Conservation (phyloP, 2,113 vertebrate species). For the Oreotrochilus melanogaster region DNA sequence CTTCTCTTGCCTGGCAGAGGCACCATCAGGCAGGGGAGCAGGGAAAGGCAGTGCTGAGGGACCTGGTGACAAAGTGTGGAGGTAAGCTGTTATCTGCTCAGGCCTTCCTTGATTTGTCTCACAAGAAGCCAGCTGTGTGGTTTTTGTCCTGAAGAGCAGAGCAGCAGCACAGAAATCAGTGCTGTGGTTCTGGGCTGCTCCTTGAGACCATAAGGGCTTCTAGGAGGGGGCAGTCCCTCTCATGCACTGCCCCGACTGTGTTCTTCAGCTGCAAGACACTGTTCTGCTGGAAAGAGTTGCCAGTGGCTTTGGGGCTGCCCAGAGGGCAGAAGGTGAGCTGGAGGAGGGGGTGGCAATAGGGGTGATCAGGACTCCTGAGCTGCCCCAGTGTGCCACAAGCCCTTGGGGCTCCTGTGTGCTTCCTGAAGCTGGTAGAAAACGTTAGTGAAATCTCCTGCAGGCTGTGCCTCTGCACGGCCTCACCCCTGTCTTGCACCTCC, state of each 20-base stretch:
- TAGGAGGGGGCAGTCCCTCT: background rate
- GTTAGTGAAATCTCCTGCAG: background rate
- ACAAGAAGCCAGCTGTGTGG: background rate
- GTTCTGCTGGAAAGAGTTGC: fast-evolving
- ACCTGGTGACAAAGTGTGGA: fast-evolving
- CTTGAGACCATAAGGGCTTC: background rate
- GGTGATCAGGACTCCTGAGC: background rate
- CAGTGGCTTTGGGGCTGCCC: background rate
- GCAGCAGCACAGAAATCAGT: background rate
- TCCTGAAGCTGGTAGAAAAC: fast-evolving
- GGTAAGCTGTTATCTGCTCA: background rate
- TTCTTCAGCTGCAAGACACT: fast-evolving
- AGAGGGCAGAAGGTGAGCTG: background rate
- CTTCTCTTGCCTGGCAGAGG: background rate
- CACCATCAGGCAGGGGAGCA: fast-evolving
- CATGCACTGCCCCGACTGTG: fast-evolving
- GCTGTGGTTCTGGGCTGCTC: fast-evolving
- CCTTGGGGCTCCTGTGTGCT: background rate
- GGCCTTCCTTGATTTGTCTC: background rate
- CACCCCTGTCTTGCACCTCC: background rate
- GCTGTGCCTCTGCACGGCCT: background rate
- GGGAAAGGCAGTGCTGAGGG: background rate
- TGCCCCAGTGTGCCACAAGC: fast-evolving
- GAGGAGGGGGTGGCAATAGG: background rate
- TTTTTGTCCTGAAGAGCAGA: background rate